Evolutionary conservation across 2,888 invertebrate genomes (phyloP).

Genomic region (Tetanocera ferruginea): DNA sequence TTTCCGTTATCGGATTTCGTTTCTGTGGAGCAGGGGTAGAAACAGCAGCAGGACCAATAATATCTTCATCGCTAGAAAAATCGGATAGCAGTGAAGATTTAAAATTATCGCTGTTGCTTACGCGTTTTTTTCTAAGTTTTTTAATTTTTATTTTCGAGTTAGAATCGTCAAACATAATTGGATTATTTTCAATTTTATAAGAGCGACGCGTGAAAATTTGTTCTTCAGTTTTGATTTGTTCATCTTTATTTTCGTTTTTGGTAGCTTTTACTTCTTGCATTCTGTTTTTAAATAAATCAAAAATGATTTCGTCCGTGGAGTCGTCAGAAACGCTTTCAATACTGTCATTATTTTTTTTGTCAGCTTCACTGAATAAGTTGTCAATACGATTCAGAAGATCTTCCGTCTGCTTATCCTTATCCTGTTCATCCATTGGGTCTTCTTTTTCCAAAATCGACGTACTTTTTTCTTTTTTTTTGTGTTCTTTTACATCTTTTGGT

Average conservation of each 20-base stretch:
- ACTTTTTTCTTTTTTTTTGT: background rate
- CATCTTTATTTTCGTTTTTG: background rate
- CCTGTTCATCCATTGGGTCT: background rate
- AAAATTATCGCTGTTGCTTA: background rate
- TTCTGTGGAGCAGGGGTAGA: background rate
- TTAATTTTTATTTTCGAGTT: background rate
- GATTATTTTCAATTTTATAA: background rate
- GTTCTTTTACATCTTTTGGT: too few relatives aligned
- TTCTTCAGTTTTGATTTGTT: background rate
- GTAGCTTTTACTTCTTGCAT: too few relatives aligned
- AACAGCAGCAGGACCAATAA: background rate
- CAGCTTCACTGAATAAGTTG: background rate
- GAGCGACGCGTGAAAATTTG: constrained; percentile 4
- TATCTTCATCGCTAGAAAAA: background rate
- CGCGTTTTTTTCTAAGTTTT: background rate
- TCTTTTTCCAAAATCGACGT: background rate
- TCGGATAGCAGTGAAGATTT: background rate
- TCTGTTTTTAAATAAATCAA: background rate
- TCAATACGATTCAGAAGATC: background rate
- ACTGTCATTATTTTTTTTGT: background rate
- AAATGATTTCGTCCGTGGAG: background rate
- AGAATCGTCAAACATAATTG: too few relatives aligned
- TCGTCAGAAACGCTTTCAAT: background rate
- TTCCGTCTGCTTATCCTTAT: constrained; percentile 15
- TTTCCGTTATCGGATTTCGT: too few relatives aligned